These are phyloP conservation scores for Xenus cinereus DNA, from an alignment of 2,113 vertebrate species.

Conservation along the genomic window DNA sequence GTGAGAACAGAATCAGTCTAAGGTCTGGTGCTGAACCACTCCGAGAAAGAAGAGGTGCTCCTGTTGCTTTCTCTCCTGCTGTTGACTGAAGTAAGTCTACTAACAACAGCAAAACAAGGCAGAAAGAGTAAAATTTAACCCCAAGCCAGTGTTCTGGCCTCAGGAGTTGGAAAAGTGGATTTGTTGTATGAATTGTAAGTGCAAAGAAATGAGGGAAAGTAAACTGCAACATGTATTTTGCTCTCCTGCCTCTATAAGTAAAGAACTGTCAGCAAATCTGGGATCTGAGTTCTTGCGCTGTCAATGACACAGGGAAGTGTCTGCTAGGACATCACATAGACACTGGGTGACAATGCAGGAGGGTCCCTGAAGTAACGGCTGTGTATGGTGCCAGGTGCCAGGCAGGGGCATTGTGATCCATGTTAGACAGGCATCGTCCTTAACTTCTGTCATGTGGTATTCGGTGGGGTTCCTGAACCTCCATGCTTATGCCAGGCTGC, in stretches of 20 bases:
- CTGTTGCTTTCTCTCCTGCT: not conserved
- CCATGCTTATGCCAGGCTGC: not conserved
- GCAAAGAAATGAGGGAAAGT: not conserved
- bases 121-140: not conserved
- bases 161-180: not conserved
- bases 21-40: not conserved
- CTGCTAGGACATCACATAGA: not conserved
- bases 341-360: not conserved
- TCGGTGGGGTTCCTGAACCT: not conserved
- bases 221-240: not conserved
- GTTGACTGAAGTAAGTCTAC: not conserved
- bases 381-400: not conserved
- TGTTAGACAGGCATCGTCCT: not conserved
- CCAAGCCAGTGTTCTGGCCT: not conserved
- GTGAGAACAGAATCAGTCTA: not conserved
- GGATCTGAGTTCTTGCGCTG: not conserved
- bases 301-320: not conserved
- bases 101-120: not conserved
- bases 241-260: not conserved
- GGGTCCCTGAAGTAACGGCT: not conserved
- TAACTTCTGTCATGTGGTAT: not conserved
- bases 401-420: not conserved
- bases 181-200: not conserved
- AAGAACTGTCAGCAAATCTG: not conserved
- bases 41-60: accelerated